Evolutionary conservation across 2,113 vertebrate genomes (phyloP).

Genomic region (Tympanuchus pallidicinctus): DNA sequence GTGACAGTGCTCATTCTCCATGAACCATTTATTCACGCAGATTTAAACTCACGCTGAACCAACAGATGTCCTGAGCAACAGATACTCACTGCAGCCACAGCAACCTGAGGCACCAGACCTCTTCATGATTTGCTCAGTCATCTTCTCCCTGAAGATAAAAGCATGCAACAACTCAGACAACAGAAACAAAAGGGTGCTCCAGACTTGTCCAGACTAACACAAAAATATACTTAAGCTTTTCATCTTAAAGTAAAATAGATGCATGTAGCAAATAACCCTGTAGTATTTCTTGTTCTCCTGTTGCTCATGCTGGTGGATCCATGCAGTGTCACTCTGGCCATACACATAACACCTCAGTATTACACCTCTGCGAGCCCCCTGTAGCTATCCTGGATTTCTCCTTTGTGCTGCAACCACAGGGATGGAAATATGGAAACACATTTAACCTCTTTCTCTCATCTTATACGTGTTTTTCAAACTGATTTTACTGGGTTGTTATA

Average conservation of each 20-base stretch:
- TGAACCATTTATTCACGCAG: neutral
- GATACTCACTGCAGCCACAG: neutral
- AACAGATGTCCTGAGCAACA: neutral
- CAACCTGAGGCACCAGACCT: neutral
- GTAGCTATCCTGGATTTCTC: neutral
- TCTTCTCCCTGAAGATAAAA: neutral
- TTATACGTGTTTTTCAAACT: neutral
- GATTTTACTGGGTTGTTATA: neutral
- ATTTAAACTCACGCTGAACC: neutral
- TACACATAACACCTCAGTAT: no score
- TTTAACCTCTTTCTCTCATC: neutral
- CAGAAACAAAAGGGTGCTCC: neutral
- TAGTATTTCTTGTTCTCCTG: neutral
- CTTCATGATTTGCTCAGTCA: no score
- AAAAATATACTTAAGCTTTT: neutral
- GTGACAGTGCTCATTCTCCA: neutral
- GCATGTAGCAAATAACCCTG: neutral
- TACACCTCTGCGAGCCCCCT: neutral
- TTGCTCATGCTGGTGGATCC: neutral
- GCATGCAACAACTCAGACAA: neutral
- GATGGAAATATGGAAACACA: neutral
- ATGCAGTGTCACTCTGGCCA: rapidly evolving
- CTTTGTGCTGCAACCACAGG: neutral
- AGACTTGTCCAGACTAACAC: neutral
- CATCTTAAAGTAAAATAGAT: neutral